Conservation (phyloP, 2,888 invertebrate species). For the Stenodema calcarata region DNA sequence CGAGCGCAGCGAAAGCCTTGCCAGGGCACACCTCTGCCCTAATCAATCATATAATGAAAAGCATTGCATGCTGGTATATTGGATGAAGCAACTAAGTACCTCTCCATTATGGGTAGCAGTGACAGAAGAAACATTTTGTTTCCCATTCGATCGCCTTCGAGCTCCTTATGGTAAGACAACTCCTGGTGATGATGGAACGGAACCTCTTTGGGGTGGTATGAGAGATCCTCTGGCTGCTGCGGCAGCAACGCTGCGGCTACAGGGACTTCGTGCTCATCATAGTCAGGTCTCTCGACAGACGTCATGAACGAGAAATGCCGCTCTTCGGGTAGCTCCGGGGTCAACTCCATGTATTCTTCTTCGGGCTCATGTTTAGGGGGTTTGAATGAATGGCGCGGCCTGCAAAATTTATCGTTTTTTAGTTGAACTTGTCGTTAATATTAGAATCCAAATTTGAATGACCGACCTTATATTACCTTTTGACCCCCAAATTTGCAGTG, state of each 20-base stretch:
- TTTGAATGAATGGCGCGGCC: constrained; percentile 34
- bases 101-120: constrained; percentile 44
- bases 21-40: too few relatives aligned
- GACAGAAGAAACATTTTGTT: constrained; percentile 47
- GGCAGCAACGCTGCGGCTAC: not conserved
- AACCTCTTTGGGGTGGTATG: not conserved
- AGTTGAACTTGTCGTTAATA: too few relatives aligned
- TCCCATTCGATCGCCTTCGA: constrained; percentile 48
- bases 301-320: constrained; percentile 23
- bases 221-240: constrained; percentile 4
- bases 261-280: constrained; percentile 24
- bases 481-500: constrained; percentile 49
- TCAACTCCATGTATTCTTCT: constrained; percentile 41
- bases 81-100: not conserved
- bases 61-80: too few relatives aligned
- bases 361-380: constrained; percentile 8
- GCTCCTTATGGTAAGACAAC: constrained; percentile 33
- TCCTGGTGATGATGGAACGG: not conserved
- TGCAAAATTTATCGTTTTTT: too few relatives aligned
- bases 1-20: too few relatives aligned
- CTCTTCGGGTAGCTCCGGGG: constrained; percentile 30
- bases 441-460: too few relatives aligned
- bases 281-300: not conserved
- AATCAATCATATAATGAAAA: too few relatives aligned
- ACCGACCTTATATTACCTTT: constrained; percentile 31